A percentile compares a stretch with the other conserved stretches of the same genome.
Evolutionary conservation across 2,797 vertebrate genomes (phyloP).

Genomic region (Kryptolebias ocellatus): DNA sequence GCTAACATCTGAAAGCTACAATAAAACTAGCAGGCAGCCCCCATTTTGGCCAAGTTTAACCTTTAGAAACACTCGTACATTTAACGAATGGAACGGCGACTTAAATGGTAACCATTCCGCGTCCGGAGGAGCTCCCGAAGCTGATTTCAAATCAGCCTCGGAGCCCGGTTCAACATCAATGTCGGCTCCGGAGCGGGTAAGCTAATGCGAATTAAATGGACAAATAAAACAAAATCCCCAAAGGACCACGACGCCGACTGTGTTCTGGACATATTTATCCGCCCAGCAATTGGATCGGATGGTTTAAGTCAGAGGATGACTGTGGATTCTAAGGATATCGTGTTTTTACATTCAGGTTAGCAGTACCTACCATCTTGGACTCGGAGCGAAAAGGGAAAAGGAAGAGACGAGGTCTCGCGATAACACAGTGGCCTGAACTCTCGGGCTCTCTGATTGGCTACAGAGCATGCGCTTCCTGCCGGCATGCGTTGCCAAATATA

Average conservation of each 20-base stretch:
- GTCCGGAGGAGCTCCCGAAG: fast-evolving
- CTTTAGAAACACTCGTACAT: fast-evolving
- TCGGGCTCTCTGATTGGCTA: constrained; percentile 72
- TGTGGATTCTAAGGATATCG: constrained; percentile 58
- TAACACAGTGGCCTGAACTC: constrained; percentile 65
- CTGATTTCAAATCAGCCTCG: background rate
- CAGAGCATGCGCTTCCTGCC: constrained; percentile 33
- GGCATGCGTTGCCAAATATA: no score
- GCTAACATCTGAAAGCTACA: background rate
- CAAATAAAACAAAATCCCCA: constrained; percentile 39
- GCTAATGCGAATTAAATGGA: constrained; percentile 11
- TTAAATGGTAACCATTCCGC: background rate
- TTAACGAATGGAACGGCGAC: fast-evolving
- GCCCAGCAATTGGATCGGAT: fast-evolving
- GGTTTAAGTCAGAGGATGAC: constrained; percentile 62
- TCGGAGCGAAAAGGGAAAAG: constrained; percentile 85
- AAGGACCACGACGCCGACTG: fast-evolving
- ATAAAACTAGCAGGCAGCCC: background rate
- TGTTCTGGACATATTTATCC: background rate
- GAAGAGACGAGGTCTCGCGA: constrained; percentile 81
- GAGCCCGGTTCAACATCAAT: background rate
- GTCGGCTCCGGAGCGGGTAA: constrained; percentile 9
- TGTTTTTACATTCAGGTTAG: constrained; percentile 27
- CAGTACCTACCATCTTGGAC: constrained; percentile 86
- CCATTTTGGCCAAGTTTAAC: fast-evolving